phyloP scores from a whole-genome alignment of 2,797 vertebrate species.

The Dermochelys coriacea region DNA sequence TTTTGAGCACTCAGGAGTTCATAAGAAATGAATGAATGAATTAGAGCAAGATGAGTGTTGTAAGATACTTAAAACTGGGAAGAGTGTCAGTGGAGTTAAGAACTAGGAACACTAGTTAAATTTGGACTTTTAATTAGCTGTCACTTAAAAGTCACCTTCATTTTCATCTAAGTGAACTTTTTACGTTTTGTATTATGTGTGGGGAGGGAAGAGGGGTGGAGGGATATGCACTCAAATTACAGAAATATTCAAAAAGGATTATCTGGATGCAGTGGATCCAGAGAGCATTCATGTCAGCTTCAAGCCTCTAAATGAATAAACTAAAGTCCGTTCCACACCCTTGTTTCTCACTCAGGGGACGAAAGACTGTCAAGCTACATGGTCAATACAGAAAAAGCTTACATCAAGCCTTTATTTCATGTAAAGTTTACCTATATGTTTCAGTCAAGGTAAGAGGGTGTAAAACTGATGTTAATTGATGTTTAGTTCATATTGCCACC shows the following conservation, averaged over 20 bases:
- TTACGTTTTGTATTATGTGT: neutral
- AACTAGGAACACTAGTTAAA: neutral
- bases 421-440: constrained; percentile 59
- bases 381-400: constrained; percentile 67
- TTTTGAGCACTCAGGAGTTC: neutral
- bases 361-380: constrained; percentile 55
- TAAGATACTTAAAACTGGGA: neutral
- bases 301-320: constrained; percentile 33
- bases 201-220: neutral
- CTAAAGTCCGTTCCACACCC: constrained; percentile 42
- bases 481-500: neutral
- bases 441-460: constrained; percentile 48
- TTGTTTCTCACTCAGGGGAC: constrained; percentile 20
- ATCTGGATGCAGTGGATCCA: constrained; percentile 11
- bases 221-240: constrained; percentile 5
- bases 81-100: constrained; percentile 4
- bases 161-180: neutral
- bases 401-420: constrained; percentile 54
- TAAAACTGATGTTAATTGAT: constrained; percentile 4
- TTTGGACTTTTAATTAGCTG: neutral
- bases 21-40: constrained; percentile 5
- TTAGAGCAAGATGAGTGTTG: neutral
- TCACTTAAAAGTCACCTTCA: neutral
- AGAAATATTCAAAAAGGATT: constrained; percentile 9
- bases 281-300: neutral